Evolutionary conservation across 2,113 vertebrate species (phyloP), one percentile per base, ranked within the genome.

Genomic region (Rattus rattus): DNA sequence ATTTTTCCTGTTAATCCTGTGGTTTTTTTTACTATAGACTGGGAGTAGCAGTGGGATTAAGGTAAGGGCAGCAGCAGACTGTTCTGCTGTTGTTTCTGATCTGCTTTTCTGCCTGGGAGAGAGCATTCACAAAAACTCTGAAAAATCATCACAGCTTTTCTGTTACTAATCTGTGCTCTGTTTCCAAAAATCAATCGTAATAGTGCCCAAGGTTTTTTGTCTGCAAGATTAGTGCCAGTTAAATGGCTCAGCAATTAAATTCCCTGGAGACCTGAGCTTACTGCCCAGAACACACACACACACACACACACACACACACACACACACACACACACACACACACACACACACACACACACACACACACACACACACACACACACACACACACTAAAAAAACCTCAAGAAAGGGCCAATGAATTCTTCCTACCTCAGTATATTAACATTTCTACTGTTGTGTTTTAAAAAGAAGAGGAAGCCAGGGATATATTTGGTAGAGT

Each of bases 171-270:
- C n/a, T 1, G 52, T 73, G 4, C 7, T 30, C 19, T 52, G 70
- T 96, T 90, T 91, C 28, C 30, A 96, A 65, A 69, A 85, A 49
- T 79, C 79, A 5, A 67, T 72, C 17, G 52, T 89, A 67, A 54
- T 13, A 70, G 59, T 89, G 33, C 12, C 9, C 86, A 84, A 76
- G 30, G 30, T 84, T 96, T 76, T 65, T 28, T 67, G 52, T 92
- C 30, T 65, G 6, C 43, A 84, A 87, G 33, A n/a, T n/a, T 59
- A 81, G 2, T 12, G 36, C 20, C 79, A 59, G 79, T 81, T 11
- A 59, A 81, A n/a, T 28, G 56, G 22, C 81, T 84, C n/a, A 28
- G n/a, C 11, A 28, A 59, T 61, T 83, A 83, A 61, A 59, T 6
- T 6, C 14, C 56, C 17, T 3, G 4, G n/a, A 43, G n/a, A 63